Conservation (phyloP, 2,888 invertebrate species). For the Protophormia terraenovae region DNA sequence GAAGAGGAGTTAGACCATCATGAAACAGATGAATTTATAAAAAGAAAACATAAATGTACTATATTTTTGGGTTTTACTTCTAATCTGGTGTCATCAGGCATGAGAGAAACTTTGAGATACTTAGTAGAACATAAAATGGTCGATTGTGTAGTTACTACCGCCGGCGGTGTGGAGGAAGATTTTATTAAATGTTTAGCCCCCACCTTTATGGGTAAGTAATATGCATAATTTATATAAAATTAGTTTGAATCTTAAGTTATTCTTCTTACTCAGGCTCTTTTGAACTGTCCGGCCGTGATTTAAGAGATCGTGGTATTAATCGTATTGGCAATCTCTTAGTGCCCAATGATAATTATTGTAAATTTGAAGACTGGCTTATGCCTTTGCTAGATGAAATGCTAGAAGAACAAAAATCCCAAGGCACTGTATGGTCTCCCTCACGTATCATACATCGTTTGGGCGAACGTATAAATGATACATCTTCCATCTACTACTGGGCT, state of each 20-base stretch:
- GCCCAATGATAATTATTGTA: slow-evolving; percentile 98
- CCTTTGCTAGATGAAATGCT: slow-evolving; percentile 96
- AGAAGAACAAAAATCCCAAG: slow-evolving; percentile 89
- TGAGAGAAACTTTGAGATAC: slow-evolving; percentile 95
- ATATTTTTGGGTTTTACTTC: slow-evolving; percentile 99
- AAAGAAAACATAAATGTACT: slow-evolving; percentile 91
- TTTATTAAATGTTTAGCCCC: slow-evolving; percentile 98
- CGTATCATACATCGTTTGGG: slow-evolving; percentile 91
- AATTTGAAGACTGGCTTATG: slow-evolving; percentile 97
- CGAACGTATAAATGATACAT: slow-evolving; percentile 92
- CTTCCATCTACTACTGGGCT: slow-evolving; percentile 98
- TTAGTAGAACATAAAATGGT: slow-evolving; percentile 93
- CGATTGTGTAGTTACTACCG: slow-evolving; percentile 98
- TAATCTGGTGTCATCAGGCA: slow-evolving; percentile 97
- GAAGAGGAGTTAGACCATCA: slow-evolving; percentile 86
- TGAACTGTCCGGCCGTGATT: slow-evolving; percentile 88
- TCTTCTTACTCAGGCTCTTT: slow-evolving; percentile 85
- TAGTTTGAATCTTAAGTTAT: background rate
- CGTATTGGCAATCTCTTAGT: slow-evolving; percentile 94
- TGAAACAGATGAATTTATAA: slow-evolving; percentile 91
- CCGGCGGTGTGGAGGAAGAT: slow-evolving; percentile 99
- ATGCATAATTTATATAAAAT: background rate
- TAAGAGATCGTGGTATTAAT: slow-evolving; percentile 93
- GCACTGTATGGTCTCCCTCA: slow-evolving; percentile 94
- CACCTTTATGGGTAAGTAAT: slow-evolving; percentile 89